Percentiles rank a stretch among this genome's conserved stretches.
phyloP scores from a whole-genome alignment of 2,797 vertebrate genomes.

The Arvicola amphibius region DNA sequence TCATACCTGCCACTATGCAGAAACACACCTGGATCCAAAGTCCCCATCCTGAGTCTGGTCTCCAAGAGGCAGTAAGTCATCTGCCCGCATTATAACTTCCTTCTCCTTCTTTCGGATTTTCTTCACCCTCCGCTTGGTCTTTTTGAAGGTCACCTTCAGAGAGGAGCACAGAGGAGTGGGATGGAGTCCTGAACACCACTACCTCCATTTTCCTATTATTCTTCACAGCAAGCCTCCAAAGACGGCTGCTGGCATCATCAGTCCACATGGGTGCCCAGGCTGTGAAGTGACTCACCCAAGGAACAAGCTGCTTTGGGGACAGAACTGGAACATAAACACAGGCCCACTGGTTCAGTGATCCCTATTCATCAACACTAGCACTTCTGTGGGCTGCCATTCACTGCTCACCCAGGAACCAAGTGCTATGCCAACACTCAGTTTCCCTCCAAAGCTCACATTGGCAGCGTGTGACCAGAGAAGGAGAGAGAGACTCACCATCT shows the following conservation, averaged over 20 bases:
- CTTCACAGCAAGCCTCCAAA: accelerated
- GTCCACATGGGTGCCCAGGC: neutral
- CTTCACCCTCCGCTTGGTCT: slow-evolving; percentile 92
- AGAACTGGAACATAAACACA: neutral
- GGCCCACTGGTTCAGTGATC: neutral
- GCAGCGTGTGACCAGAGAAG: neutral
- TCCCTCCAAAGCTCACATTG: accelerated
- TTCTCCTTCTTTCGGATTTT: slow-evolving; percentile 94
- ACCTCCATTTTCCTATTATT: accelerated
- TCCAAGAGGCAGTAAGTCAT: slow-evolving; percentile 83
- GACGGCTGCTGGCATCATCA: neutral
- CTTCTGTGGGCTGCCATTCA: accelerated
- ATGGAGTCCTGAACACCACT: accelerated
- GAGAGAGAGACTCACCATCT: slow-evolving; percentile 89
- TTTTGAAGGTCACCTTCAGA: slow-evolving; percentile 91
- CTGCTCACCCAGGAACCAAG: neutral
- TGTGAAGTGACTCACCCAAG: neutral
- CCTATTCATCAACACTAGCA: neutral
- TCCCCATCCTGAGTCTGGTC: slow-evolving; percentile 89
- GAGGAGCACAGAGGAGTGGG: accelerated
- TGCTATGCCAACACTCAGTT: accelerated
- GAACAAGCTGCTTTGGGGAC: neutral
- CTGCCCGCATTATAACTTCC: slow-evolving; percentile 59
- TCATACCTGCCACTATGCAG: accelerated
- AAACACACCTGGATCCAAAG: slow-evolving; percentile 92